Conservation (phyloP, 2,888 invertebrate genomes). For the Synergus umbraculus region DNA sequence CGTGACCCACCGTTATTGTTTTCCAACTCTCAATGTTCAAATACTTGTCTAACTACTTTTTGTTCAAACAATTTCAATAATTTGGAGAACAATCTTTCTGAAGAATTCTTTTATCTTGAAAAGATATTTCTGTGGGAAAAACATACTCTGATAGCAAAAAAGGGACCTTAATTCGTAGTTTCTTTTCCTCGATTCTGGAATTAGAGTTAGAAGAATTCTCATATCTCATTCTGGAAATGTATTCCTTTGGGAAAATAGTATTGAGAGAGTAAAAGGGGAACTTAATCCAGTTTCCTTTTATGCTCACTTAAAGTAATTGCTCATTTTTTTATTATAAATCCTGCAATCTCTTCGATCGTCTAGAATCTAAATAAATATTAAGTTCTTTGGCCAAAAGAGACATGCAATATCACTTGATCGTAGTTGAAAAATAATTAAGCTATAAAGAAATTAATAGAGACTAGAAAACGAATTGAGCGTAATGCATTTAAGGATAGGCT, state of each 20-base stretch:
- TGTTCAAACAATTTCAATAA: constrained; percentile 10
- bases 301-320: neutral
- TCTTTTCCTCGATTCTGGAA: neutral
- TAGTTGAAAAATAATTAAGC: neutral
- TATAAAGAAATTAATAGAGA: neutral
- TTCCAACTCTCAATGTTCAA: neutral
- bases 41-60: constrained; percentile 2
- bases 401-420: constrained; percentile 6
- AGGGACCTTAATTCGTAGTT: neutral
- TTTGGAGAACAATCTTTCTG: neutral
- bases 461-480: neutral
- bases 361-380: neutral
- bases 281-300: neutral
- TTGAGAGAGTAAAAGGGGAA: too few species aligned
- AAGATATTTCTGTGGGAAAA: constrained; percentile 1
- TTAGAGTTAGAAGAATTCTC: too few species aligned
- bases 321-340: neutral
- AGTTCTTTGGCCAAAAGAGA: neutral
- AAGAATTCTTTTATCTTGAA: neutral
- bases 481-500: constrained; percentile 2
- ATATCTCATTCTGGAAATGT: too few species aligned
- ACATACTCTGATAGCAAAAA: neutral
- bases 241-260: too few species aligned
- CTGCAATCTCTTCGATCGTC: neutral
- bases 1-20: neutral